Conservation (phyloP, 2,797 vertebrate species). For the Sebastes wilsoni region DNA sequence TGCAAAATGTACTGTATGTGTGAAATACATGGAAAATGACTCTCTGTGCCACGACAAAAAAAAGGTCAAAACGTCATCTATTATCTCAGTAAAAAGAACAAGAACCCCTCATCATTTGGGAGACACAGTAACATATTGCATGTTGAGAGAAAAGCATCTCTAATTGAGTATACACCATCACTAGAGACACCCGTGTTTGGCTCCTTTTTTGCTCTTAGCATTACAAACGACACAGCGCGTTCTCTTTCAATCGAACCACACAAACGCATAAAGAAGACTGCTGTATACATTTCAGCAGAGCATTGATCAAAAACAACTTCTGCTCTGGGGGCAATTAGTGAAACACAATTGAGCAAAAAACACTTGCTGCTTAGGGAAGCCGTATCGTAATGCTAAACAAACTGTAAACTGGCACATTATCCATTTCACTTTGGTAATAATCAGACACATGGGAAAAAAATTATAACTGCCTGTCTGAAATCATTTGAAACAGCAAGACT, state of each 20-base stretch:
- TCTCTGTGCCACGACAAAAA: background rate
- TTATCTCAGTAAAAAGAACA: background rate
- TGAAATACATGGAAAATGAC: background rate
- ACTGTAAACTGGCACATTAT: background rate
- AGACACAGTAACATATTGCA: background rate
- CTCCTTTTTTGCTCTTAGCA: background rate
- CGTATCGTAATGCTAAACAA: constrained; percentile 3
- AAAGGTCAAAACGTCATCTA: background rate
- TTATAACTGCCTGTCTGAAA: background rate
- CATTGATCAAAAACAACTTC: constrained; percentile 8
- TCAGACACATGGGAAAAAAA: background rate
- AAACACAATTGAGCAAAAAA: background rate
- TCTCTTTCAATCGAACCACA: background rate
- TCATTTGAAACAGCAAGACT: background rate
- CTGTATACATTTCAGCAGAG: background rate
- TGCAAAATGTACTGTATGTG: background rate
- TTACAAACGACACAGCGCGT: background rate
- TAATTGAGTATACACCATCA: background rate
- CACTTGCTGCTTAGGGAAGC: background rate
- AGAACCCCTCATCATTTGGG: background rate
- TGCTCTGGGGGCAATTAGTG: constrained; percentile 29
- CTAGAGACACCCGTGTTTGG: background rate
- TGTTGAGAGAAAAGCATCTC: background rate
- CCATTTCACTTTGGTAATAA: constrained; percentile 13
- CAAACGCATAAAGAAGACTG: background rate